Percentiles rank a stretch among this genome's conserved stretches.
These are phyloP conservation scores for Adelognathus sp. DNA, from an alignment of 2,888 invertebrate genomes.

Conservation along the genomic window DNA sequence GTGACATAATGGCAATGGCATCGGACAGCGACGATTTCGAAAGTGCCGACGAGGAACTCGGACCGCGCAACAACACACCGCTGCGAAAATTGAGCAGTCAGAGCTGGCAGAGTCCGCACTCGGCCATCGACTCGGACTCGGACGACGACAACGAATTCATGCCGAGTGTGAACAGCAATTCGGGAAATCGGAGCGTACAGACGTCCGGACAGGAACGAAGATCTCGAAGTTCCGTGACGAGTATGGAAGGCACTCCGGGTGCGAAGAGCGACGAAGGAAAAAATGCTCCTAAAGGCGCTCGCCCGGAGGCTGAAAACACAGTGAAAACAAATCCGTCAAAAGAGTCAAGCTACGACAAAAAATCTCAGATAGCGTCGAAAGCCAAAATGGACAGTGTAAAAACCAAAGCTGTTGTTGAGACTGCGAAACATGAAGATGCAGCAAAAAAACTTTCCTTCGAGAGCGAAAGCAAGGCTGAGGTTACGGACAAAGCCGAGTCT, in stretches of 20 bases:
- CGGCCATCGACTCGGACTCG: slow-evolving; percentile 76
- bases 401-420: not conserved
- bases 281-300: no score
- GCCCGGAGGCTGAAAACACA: no score
- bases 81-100: slow-evolving; percentile 34
- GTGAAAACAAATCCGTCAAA: no score
- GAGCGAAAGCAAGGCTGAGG: not conserved
- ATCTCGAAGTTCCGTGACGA: not conserved
- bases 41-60: slow-evolving; percentile 88
- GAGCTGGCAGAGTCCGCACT: slow-evolving; percentile 57
- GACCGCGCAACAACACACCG: slow-evolving; percentile 56
- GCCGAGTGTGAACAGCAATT: slow-evolving; percentile 53
- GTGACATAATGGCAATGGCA: slow-evolving; percentile 84
- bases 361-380: no score
- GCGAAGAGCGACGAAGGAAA: no score
- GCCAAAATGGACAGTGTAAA: not conserved
- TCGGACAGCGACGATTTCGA: slow-evolving; percentile 90
- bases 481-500: not conserved
- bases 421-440: not conserved
- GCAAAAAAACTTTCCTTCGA: not conserved
- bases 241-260: not conserved
- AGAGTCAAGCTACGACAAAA: no score
- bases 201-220: slow-evolving; percentile 37
- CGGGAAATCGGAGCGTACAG: slow-evolving; percentile 35
- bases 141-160: slow-evolving; percentile 76